Evolutionary conservation across 2,113 vertebrate species (phyloP).

Genomic region (Percopsis transmontana): DNA sequence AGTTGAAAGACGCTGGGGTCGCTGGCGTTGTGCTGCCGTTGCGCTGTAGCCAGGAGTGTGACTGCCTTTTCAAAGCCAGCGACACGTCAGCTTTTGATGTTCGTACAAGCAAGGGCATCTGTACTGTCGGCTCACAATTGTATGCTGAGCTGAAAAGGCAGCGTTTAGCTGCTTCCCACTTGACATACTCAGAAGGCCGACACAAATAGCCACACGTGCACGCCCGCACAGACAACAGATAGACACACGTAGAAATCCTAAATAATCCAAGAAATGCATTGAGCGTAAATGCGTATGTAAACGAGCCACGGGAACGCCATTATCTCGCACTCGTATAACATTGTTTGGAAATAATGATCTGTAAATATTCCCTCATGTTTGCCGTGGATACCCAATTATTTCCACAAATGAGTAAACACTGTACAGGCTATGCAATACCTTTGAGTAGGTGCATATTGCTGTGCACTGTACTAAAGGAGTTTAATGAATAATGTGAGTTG

Average conservation of each 20-base stretch:
- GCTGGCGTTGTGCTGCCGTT: slow-evolving; percentile 26
- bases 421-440: slow-evolving; percentile 14
- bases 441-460: slow-evolving; percentile 13
- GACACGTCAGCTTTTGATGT: slow-evolving; percentile 64
- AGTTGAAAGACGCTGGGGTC: slow-evolving; percentile 37
- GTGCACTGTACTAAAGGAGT: slow-evolving; percentile 2
- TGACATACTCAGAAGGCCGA: background rate
- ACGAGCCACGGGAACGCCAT: slow-evolving; percentile 23
- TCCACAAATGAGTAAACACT: slow-evolving; percentile 45
- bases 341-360: slow-evolving; percentile 41
- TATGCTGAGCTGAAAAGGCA: slow-evolving; percentile 30
- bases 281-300: slow-evolving; percentile 34
- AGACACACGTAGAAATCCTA: slow-evolving; percentile 12
- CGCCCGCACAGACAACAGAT: background rate
- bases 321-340: slow-evolving; percentile 32
- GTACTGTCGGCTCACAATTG: slow-evolving; percentile 34
- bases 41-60: slow-evolving; percentile 47
- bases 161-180: slow-evolving; percentile 10
- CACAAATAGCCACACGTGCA: background rate
- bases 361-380: slow-evolving; percentile 51
- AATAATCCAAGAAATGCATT: slow-evolving; percentile 36
- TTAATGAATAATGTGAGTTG: background rate
- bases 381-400: slow-evolving; percentile 27
- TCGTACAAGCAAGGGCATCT: slow-evolving; percentile 54
- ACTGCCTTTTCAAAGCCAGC: slow-evolving; percentile 56